These are phyloP conservation scores for Zele albiditarsus DNA, from an alignment of 2,888 invertebrate genomes.

Conservation along the genomic window DNA sequence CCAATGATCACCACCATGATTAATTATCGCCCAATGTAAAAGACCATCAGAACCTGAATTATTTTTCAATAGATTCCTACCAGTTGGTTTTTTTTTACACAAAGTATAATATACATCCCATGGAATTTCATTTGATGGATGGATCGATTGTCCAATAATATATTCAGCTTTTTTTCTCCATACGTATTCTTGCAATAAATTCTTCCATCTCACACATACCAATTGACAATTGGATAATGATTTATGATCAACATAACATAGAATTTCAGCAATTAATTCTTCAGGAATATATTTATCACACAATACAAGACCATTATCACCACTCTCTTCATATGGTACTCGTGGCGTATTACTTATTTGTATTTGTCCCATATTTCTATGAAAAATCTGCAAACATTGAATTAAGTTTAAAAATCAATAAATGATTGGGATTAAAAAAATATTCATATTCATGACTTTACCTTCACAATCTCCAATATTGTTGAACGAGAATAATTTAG, in stretches of 20 bases:
- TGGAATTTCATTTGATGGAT: slow-evolving; percentile 63
- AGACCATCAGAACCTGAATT: slow-evolving; percentile 72
- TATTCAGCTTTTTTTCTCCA: slow-evolving; percentile 71
- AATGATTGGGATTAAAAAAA: background rate
- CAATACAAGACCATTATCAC: slow-evolving; percentile 69
- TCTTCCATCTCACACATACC: slow-evolving; percentile 75
- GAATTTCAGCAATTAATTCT: slow-evolving; percentile 73
- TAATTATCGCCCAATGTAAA: slow-evolving; percentile 70
- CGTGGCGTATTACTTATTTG: slow-evolving; percentile 24
- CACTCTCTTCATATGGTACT: slow-evolving; percentile 46
- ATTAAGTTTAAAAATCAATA: background rate
- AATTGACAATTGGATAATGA: slow-evolving; percentile 71
- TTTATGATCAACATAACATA: slow-evolving; percentile 68
- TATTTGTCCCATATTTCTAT: slow-evolving; percentile 44
- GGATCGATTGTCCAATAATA: slow-evolving; percentile 54
- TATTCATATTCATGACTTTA: background rate
- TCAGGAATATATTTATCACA: slow-evolving; percentile 71
- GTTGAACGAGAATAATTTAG: no score
- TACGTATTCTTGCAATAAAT: slow-evolving; percentile 70
- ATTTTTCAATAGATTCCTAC: slow-evolving; percentile 74
- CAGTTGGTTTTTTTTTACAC: slow-evolving; percentile 71
- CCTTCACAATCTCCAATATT: background rate
- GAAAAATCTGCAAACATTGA: background rate
- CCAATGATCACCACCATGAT: slow-evolving; percentile 73
- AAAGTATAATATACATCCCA: slow-evolving; percentile 73